phyloP scores from a whole-genome alignment of 2,113 vertebrate genomes.

The Epinephelus cyanopodus region DNA sequence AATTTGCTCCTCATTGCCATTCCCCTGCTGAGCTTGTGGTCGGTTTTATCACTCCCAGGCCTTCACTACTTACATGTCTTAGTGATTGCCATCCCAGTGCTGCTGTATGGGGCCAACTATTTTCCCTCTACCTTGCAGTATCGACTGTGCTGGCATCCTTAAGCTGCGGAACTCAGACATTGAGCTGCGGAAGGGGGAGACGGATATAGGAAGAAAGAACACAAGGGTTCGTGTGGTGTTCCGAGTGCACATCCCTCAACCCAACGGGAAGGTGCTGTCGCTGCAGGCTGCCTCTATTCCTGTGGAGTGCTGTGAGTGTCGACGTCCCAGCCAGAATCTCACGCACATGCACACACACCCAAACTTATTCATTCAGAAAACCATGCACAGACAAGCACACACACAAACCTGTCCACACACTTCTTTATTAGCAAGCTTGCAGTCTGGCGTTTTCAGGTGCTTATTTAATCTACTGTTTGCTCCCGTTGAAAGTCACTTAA shows the following conservation, averaged over 20 bases:
- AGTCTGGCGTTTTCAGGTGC: constrained; percentile 12
- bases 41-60: constrained; percentile 63
- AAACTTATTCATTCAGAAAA: constrained; percentile 49
- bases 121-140: constrained; percentile 83
- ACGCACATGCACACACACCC: neutral
- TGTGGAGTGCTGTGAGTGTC: constrained; percentile 97
- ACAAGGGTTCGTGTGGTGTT: constrained; percentile 97
- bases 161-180: constrained; percentile 99
- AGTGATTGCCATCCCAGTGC: constrained; percentile 31
- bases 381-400: neutral
- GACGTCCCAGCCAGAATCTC: constrained; percentile 9
- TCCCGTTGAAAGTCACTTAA: constrained; percentile 44
- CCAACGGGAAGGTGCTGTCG: constrained; percentile 95
- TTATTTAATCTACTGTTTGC: constrained; percentile 49
- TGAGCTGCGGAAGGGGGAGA: constrained; percentile 98
- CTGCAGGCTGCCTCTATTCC: constrained; percentile 96
- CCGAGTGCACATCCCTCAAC: constrained; percentile 96
- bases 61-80: constrained; percentile 50
- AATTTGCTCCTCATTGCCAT: constrained; percentile 38
- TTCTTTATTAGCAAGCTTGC: constrained; percentile 8
- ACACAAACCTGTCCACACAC: neutral
- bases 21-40: constrained; percentile 59
- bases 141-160: constrained; percentile 98
- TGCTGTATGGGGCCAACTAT: constrained; percentile 43
- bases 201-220: constrained; percentile 98